phyloP scores from a whole-genome alignment of 2,888 invertebrate genomes.

The Temnothorax rugatulus region DNA sequence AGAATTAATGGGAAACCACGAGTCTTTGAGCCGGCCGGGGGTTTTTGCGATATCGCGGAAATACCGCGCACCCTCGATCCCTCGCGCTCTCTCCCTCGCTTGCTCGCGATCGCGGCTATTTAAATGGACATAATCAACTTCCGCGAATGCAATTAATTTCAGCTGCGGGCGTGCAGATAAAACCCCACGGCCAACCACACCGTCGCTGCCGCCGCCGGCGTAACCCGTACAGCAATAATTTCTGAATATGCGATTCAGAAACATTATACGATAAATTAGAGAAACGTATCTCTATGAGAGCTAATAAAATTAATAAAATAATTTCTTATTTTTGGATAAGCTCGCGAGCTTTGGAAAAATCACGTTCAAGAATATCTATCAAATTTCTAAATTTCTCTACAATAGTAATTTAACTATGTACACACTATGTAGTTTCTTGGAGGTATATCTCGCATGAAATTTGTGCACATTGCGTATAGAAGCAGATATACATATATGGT shows the following conservation, averaged over 20 bases:
- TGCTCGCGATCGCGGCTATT: constrained; percentile 27
- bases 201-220: constrained; percentile 17
- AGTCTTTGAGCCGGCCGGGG: constrained; percentile 10
- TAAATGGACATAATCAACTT: constrained; percentile 55
- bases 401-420: neutral
- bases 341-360: neutral
- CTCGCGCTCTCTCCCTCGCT: neutral
- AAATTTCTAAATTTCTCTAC: neutral
- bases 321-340: neutral
- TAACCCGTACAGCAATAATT: constrained; percentile 42
- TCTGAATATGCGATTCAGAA: constrained; percentile 41
- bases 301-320: neutral
- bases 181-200: constrained; percentile 27
- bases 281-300: neutral
- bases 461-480: neutral
- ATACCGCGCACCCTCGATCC: neutral
- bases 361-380: neutral
- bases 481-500: neutral
- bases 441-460: neutral
- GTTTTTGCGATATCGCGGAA: constrained; percentile 49
- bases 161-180: constrained; percentile 30
- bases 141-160: constrained; percentile 45
- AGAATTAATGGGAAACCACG: constrained; percentile 52
- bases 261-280: constrained; percentile 9
- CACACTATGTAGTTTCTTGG: neutral